These are phyloP conservation scores for Caenorhabditis uteleia DNA, from an alignment of 2,888 invertebrate genomes.

Conservation along the genomic window DNA sequence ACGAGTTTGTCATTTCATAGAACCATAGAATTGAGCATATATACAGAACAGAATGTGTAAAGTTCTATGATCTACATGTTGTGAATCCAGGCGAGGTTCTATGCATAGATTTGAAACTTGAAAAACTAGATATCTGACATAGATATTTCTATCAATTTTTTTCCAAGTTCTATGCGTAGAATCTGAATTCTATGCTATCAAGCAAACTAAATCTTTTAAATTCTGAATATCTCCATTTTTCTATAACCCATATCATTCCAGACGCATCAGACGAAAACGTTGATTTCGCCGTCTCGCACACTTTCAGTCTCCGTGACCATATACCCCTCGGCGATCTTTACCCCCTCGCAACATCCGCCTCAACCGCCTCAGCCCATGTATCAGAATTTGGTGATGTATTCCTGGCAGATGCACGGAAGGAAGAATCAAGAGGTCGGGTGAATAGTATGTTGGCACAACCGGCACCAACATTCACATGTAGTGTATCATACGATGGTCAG, in stretches of 20 bases:
- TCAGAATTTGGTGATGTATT: slow-evolving; percentile 56
- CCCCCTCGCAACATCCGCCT: slow-evolving; percentile 33
- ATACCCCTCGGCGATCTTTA: slow-evolving; percentile 37
- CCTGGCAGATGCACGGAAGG: slow-evolving; percentile 22
- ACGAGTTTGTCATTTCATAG: too few relatives aligned
- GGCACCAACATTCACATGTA: slow-evolving; percentile 65
- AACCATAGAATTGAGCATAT: too few relatives aligned
- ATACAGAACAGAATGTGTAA: too few relatives aligned
- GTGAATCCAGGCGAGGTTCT: too few relatives aligned
- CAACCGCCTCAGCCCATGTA: slow-evolving; percentile 40
- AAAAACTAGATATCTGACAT: too few relatives aligned
- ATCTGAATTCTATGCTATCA: too few relatives aligned
- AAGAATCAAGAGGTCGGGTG: slow-evolving; percentile 56
- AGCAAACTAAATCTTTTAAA: background rate
- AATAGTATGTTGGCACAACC: slow-evolving; percentile 51
- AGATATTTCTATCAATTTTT: too few relatives aligned
- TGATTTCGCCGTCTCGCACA: slow-evolving; percentile 51
- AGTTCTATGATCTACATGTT: too few relatives aligned
- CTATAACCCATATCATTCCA: too few relatives aligned
- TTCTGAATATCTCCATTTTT: slow-evolving; percentile 2
- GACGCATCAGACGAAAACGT: slow-evolving; percentile 4
- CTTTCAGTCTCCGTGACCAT: slow-evolving; percentile 47
- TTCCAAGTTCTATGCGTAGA: too few relatives aligned
- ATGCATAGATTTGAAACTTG: too few relatives aligned
- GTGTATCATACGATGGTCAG: slow-evolving; percentile 63